Evolutionary conservation across 1,140 invertebrate species (phyloP), one percentile per base, ranked within the genome.

Genomic region (Pseudoatta argentina): DNA sequence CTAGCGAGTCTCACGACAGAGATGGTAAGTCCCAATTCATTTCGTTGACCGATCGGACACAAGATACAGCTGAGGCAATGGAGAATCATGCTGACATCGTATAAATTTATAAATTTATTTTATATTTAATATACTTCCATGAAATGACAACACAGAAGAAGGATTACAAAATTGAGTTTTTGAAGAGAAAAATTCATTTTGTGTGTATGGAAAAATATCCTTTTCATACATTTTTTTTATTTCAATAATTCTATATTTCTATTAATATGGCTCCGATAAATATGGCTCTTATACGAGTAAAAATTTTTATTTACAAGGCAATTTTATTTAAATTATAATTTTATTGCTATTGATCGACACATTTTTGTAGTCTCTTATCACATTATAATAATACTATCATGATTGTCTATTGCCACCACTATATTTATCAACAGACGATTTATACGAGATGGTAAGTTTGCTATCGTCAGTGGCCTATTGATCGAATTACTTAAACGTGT

Each of bases 1-100:
- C 96, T 97, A 90, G 97, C 97, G 94, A 97, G 97, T 95, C 96
- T 98, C 92, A 97, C 97, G 86, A 97, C 96, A 79, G 97, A 97
- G 96, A 97, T 97, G 97, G 97, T 98, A 96, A 97, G 97, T 95
- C 87, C 21, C 69, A 53, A 85, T 67, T 63, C 44, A 59, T 86
- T 86, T 66, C 12, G 59, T 39, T 78, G 48, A 76, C 59, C 76
- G 76, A 88, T 88, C 87, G 89, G 88, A 78, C 64, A 73, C 34
- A 53, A 71, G 48, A 8, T 83, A 73, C 48, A 30, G 30, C 57
- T 16, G 6, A 51, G 39, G 67, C 27, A 67, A 51, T 61, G 27
- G 44, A 75, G 12, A 18, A 63, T 83, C 55, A 73, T 75, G 53
- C 12, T 82, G 21, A 53, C 8, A 30, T 78, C 7, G 14, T 30